Percentiles rank a stretch among this genome's conserved stretches.
Conservation (phyloP, 1,140 invertebrate genomes). For the Rhopalosiphum maidis region DNA sequence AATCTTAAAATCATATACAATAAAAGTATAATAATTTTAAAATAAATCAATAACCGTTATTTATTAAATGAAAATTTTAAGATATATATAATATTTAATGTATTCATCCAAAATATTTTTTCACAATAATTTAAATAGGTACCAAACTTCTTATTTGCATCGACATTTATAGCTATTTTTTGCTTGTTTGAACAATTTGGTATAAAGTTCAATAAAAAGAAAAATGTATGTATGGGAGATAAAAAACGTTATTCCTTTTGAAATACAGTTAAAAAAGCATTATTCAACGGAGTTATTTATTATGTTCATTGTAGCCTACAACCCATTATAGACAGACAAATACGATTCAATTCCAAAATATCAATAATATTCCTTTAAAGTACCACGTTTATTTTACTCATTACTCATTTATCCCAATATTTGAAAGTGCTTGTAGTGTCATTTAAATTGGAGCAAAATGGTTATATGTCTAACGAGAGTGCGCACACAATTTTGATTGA, state of each 20-base stretch:
- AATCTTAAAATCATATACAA: background rate
- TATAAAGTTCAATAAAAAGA: background rate
- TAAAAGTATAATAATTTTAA: background rate
- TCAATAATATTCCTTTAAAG: background rate
- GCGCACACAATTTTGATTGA: background rate
- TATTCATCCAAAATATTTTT: background rate
- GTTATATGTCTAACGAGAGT: background rate
- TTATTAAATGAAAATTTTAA: background rate
- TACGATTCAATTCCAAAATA: slow-evolving; percentile 8
- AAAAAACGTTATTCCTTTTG: background rate
- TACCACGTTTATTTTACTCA: slow-evolving; percentile 20
- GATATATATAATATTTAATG: background rate
- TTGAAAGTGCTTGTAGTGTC: background rate
- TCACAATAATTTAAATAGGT: background rate
- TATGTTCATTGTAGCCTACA: background rate
- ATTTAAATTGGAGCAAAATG: slow-evolving; percentile 12
- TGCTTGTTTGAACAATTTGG: background rate
- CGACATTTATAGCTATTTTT: background rate
- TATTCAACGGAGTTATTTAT: background rate
- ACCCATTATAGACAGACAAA: slow-evolving; percentile 19
- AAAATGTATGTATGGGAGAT: background rate
- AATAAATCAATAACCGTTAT: background rate
- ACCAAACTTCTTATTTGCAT: background rate
- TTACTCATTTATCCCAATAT: slow-evolving; percentile 36
- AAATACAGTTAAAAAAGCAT: background rate